Evolutionary conservation across 2,797 vertebrate genomes (phyloP), one percentile per base, ranked within the genome.

Genomic region (Anas bernieri): DNA sequence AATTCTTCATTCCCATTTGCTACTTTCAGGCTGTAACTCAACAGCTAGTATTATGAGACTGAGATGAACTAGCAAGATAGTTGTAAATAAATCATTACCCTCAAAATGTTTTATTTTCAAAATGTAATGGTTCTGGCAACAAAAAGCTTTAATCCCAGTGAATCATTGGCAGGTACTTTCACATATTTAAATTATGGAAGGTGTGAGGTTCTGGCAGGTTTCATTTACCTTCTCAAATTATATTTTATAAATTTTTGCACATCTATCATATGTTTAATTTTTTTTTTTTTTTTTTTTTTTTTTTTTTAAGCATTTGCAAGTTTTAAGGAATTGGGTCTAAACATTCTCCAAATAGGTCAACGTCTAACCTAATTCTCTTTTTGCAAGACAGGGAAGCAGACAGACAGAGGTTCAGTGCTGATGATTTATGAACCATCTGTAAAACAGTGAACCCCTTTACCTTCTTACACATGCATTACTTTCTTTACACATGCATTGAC

Each of bases 211-310:
- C 82, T 94, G 54, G 33, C 54, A 89, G 58, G 68, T 91, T 91
- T 93, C 22, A 68, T 18, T 66, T 68, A 81, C 35, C 62, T 81
- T 45, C 45, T 84, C 35, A 88, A 73, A 84, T 17, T 79, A 18
- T 45, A 39, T 74, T 92, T 87, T 48, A 80, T 52, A 91, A 77
- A 81, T 82, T 88, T 89, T 90, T 90, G 64, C 82, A 93, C 83
- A 90, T 95, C 83, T 93, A 84, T 86, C 88, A 76, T 54, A 80
- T 9, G 33, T 92, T 93, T 90, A 75, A 62, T 75, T 46, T 81
- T 39, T 77, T 90, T 30, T n/a, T 23, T 55, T 14, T 79, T 23
- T 26, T 0, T n/a, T n/a, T n/a, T 2, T 45, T 45, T 3, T 21
- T 46, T 22, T 11, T 46, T 46, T 46, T 46, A 91, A 41, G 1